Evolutionary conservation across 37 sponge, comb jelly and placozoan species (phyloP).

Genomic region (Bolinopsis microptera): DNA sequence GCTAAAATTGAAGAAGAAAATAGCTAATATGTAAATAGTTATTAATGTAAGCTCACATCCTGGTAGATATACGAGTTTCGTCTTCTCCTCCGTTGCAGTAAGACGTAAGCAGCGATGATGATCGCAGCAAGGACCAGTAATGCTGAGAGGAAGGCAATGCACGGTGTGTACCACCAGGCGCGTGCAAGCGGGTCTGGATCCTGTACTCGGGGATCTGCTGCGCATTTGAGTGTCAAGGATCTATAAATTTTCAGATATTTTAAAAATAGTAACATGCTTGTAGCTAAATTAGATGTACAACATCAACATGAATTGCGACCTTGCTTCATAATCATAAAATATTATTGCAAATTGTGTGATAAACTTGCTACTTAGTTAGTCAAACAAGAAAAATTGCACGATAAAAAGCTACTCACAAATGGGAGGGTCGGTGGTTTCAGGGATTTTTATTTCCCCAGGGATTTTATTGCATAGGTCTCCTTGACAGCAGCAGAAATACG

Average conservation of each 20-base stretch:
- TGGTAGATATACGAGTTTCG: background rate
- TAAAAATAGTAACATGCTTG: no score
- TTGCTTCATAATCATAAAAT: no score
- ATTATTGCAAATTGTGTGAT: no score
- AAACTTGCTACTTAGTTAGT: no score
- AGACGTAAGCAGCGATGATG: conserved; percentile 9
- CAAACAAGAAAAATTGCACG: background rate
- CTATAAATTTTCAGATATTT: no score
- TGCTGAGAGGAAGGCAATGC: conserved; percentile 25
- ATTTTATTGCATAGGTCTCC: conserved; percentile 58
- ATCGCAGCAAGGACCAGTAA: background rate
- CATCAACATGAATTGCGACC: no score
- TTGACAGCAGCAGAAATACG: conserved; percentile 44
- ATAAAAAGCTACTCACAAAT: conserved; percentile 17
- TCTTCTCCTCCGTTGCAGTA: background rate
- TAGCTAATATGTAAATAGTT: no score
- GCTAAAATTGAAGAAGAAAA: no score
- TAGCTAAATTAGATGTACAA: no score
- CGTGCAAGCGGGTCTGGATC: background rate
- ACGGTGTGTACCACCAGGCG: conserved; percentile 40
- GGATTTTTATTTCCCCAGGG: background rate
- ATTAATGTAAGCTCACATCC: no score
- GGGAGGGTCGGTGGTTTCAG: conserved; percentile 38
- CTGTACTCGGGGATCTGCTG: conserved; percentile 56
- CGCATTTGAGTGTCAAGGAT: background rate